These are phyloP conservation scores for Dorcus parallelipipedus DNA, from an alignment of 2,888 invertebrate species.

Conservation along the genomic window DNA sequence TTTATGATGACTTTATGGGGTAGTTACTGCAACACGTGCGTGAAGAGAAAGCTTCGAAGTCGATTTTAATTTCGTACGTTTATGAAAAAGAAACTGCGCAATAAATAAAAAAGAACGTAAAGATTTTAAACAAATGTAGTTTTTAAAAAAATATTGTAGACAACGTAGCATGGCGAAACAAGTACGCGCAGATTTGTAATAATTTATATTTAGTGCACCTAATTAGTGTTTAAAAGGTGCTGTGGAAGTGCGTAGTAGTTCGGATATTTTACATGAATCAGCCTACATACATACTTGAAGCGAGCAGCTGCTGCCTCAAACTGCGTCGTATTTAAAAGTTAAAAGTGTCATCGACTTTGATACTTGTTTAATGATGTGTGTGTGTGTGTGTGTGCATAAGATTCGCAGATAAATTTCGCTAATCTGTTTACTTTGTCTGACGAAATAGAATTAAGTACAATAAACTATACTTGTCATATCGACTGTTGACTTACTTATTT, in stretches of 20 bases:
- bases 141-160: too few relatives aligned
- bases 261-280: constrained; percentile 29
- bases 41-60: too few relatives aligned
- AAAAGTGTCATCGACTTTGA: constrained; percentile 21
- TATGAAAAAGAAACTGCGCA: too few relatives aligned
- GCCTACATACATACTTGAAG: constrained; percentile 5
- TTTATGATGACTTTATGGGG: too few relatives aligned
- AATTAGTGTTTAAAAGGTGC: constrained; percentile 24
- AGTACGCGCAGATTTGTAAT: background rate
- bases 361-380: constrained; percentile 1
- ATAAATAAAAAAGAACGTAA: background rate
- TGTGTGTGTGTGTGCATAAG: background rate
- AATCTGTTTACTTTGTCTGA: too few relatives aligned
- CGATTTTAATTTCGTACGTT: too few relatives aligned
- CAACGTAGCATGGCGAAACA: background rate
- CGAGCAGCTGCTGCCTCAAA: constrained; percentile 22
- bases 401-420: background rate
- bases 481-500: too few relatives aligned
- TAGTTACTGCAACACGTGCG: too few relatives aligned
- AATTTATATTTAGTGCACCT: constrained; percentile 19
- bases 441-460: too few relatives aligned
- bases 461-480: too few relatives aligned
- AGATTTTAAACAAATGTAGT: too few relatives aligned
- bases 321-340: constrained; percentile 23
- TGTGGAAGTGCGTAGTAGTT: constrained; percentile 22